Percentiles rank a stretch among this genome's conserved stretches.
phyloP scores from a whole-genome alignment of 2,113 vertebrate genomes.

The Anhinga anhinga region DNA sequence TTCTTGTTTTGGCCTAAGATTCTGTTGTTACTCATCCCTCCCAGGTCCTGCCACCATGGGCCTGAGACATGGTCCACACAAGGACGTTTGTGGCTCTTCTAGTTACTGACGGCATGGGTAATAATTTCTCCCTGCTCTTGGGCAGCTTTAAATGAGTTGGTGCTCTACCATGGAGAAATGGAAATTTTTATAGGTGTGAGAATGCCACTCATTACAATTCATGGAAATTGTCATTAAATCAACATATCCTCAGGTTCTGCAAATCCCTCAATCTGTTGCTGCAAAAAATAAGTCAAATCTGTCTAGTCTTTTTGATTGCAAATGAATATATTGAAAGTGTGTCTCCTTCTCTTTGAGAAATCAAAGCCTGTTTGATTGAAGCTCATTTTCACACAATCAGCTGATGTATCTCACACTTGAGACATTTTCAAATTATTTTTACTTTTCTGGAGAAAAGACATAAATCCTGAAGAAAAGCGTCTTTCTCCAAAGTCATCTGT shows the following conservation, averaged over 20 bases:
- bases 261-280: not conserved
- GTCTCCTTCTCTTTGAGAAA: not conserved
- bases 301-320: constrained; percentile 34
- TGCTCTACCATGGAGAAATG: not conserved
- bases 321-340: not conserved
- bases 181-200: not conserved
- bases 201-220: not conserved
- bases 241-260: not conserved
- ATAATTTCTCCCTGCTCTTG: not conserved
- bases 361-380: constrained; percentile 44
- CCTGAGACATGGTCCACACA: not conserved
- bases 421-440: not conserved
- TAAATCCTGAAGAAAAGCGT: not conserved
- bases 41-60: too few species aligned
- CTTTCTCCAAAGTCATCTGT: not conserved
- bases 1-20: not conserved
- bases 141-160: not conserved
- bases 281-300: not conserved
- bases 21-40: not conserved
- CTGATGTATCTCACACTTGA: not conserved
- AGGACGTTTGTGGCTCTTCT: not conserved
- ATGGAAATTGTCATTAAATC: not conserved
- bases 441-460: not conserved
- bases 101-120: not conserved
- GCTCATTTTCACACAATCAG: constrained; percentile 41